A percentile compares a stretch with the other conserved stretches of the same genome.
phyloP scores from a whole-genome alignment of 2,113 vertebrate genomes.

The Macaca fascicularis region T2T-MFA8v1.1 NC_088378.1:77008001-77008500 shows the following conservation, averaged over 20 bases:
- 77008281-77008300: not conserved
- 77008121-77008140: not conserved
- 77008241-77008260: not conserved
- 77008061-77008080: not conserved
- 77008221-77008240: not conserved
- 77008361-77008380: not conserved
- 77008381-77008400: not conserved
- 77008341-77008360: not conserved
- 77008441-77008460: not conserved
- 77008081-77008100: not conserved
- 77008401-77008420: not conserved
- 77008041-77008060: not conserved
- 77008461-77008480: not conserved
- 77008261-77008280: not conserved
- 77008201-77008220: not conserved
- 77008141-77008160: not conserved
- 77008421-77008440: not conserved
- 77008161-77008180: not conserved
- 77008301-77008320: not conserved
- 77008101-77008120: not conserved
- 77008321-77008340: not conserved
- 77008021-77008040: not conserved
- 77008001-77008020: not conserved
- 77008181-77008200: not conserved
- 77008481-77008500: not conserved